Conservation (phyloP, 2,113 vertebrate genomes). For the Neopipo cinnamomea region DNA sequence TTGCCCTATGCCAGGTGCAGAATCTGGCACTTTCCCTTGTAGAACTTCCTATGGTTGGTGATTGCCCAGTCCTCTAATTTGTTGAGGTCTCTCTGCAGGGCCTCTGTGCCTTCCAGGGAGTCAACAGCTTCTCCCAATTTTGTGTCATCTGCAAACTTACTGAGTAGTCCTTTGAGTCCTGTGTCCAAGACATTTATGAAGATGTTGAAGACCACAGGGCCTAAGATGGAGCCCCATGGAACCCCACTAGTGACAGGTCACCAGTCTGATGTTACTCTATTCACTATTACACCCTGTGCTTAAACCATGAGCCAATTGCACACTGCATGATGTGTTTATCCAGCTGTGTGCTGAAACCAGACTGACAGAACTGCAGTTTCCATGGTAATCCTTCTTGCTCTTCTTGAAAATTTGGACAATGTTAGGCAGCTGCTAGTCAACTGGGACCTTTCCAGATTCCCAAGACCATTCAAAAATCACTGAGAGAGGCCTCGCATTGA, state of each 20-base stretch:
- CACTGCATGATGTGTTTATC: background rate
- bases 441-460: background rate
- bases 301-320: too few species aligned
- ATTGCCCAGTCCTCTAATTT: background rate
- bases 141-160: background rate
- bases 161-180: background rate
- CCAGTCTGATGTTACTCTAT: background rate
- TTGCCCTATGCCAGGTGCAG: background rate
- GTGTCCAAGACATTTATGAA: background rate
- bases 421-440: rapidly evolving
- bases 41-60: background rate
- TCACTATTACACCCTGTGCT: background rate
- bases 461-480: background rate
- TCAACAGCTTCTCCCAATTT: background rate
- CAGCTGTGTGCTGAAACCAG: background rate
- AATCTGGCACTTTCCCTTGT: background rate
- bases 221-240: background rate
- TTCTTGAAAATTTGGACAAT: background rate
- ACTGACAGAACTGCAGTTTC: background rate
- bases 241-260: background rate
- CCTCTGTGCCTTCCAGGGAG: background rate
- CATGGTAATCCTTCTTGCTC: background rate
- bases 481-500: background rate
- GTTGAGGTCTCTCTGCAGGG: background rate
- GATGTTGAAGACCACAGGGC: background rate